Evolutionary conservation across 1,140 invertebrate species (phyloP).

Genomic region (Drosophila watanabei): DNA sequence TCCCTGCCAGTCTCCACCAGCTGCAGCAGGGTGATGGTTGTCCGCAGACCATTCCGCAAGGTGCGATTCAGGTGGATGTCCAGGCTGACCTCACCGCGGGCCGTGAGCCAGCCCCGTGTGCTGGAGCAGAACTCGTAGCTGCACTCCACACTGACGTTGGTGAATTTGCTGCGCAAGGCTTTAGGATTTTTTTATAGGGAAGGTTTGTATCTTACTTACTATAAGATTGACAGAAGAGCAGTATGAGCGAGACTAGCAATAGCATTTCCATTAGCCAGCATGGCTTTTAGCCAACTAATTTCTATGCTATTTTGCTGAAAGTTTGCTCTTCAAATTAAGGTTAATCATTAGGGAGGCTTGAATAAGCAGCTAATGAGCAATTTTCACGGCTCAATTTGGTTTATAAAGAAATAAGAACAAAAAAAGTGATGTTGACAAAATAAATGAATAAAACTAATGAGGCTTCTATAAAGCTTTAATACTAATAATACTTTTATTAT

Average conservation of each 20-base stretch:
- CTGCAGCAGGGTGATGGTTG: constrained; percentile 40
- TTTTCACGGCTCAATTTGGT: not conserved
- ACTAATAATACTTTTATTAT: no score
- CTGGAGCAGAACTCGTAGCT: constrained; percentile 27
- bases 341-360: constrained; percentile 29
- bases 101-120: constrained; percentile 32
- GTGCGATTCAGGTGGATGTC: constrained; percentile 48
- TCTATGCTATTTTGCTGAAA: not conserved
- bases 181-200: not conserved
- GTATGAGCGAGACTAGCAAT: not conserved
- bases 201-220: constrained; percentile 28
- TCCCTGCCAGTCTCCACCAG: constrained; percentile 17
- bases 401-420: not conserved
- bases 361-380: constrained; percentile 22
- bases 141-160: constrained; percentile 37
- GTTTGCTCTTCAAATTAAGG: not conserved
- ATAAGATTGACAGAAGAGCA: constrained; percentile 12
- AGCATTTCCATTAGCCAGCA: constrained; percentile 9
- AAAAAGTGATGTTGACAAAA: not conserved
- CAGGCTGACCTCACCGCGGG: constrained; percentile 22
- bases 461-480: not conserved
- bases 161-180: constrained; percentile 31
- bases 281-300: constrained; percentile 2
- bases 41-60: constrained; percentile 27
- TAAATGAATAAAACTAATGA: no score